Evolutionary conservation across 2,113 vertebrate species (phyloP).

Genomic region (Cinclus mexicanus): DNA sequence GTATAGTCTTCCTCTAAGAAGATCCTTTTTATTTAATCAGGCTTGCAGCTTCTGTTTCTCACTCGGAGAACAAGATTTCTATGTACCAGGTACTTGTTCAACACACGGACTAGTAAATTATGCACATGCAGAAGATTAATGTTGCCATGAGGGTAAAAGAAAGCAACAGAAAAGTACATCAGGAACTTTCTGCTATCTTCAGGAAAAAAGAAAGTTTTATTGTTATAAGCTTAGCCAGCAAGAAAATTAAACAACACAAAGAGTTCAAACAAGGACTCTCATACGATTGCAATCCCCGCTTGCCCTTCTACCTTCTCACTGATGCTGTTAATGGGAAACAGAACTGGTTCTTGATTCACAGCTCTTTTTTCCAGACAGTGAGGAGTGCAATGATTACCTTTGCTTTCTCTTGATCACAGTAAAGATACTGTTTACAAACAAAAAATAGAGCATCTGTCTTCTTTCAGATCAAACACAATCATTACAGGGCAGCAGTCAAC

Average conservation of each 20-base stretch:
- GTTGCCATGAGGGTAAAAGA: not conserved
- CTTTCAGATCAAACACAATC: not conserved
- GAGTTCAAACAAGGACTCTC: not conserved
- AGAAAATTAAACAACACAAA: not conserved
- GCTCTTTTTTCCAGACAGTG: not conserved
- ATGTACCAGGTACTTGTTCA: not conserved
- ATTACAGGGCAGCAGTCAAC: not conserved
- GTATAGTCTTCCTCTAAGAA: not conserved
- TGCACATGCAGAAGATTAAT: not conserved
- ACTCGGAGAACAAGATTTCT: not conserved
- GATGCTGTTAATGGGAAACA: not conserved
- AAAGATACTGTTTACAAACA: not conserved
- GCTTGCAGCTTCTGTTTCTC: not conserved
- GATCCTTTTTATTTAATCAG: not conserved
- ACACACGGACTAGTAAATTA: not conserved
- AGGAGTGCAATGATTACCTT: not conserved
- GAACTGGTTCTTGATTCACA: not conserved
- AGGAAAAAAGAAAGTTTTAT: not conserved
- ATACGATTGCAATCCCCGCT: not conserved
- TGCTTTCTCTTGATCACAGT: not conserved
- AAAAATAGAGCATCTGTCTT: not conserved
- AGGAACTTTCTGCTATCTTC: not conserved
- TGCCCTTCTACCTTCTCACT: not conserved
- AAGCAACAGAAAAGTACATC: not conserved
- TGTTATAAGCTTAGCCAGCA: not conserved